Base-by-base conservation (phyloP, 2,888 invertebrate genomes). In the Calliopum simillimum region DNA sequence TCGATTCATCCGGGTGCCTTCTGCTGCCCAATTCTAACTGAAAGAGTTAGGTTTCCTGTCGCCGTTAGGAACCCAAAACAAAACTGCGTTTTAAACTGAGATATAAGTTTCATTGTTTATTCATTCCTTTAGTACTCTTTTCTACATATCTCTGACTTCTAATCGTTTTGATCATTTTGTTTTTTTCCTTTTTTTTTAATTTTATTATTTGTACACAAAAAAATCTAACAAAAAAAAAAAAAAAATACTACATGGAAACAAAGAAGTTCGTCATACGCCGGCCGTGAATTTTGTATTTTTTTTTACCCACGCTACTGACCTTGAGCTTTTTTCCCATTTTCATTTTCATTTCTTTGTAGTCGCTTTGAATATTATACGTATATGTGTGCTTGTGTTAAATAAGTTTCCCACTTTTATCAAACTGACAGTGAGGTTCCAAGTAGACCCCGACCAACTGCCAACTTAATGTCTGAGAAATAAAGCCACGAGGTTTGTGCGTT, bases 291-390 rank as follows among this genome's bases (percentile, higher is more conserved):
- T 68, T n/a, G n/a, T n/a, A n/a, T 62, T 55, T 67, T 70, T 61
- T 66, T 56, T 44, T 70, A 63, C 67, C 59, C 68, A 69, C 72
- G 68, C 70, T 67, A 64, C 70, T 74, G 73, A 74, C 73, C 73
- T 74, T 74, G 73, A 74, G 71, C 70, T 70, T 73, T 72, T 74
- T 74, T 74, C 61, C 72, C 73, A 74, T 74, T 74, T 74, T 69
- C 73, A 69, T 70, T 73, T 65, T 65, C 65, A 55, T 55, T 55
- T 64, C 41, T 64, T 41, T 44, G 47, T 49, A 12, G 5, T 63
- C 41, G 47, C 21, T 21, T 21, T 53, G 53, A 5, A 33, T 53
- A 21, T 21, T 53, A 12, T 49, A 16, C 21, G 16, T 49, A n/a
- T n/a, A n/a, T 53, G 53, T 53, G 12, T 23, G 47, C 3, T 44